phyloP scores from a whole-genome alignment of 2,888 invertebrate species.

The Mongoloraphidia duomilia region DNA sequence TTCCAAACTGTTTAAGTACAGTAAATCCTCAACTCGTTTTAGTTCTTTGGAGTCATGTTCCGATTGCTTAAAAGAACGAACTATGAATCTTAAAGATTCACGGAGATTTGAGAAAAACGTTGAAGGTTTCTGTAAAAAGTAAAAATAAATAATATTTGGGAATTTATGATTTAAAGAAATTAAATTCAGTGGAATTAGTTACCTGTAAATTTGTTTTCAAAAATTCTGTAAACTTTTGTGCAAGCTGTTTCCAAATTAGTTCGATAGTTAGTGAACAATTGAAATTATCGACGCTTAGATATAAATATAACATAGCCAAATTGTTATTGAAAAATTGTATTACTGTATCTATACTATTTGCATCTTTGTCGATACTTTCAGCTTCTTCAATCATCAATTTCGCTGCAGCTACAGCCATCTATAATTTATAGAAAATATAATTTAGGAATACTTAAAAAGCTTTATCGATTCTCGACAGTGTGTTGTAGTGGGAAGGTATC shows the following conservation, averaged over 20 bases:
- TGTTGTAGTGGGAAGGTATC: too few relatives aligned
- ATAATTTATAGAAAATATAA: slow-evolving; percentile 17
- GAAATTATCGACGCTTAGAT: slow-evolving; percentile 83
- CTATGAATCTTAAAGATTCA: slow-evolving; percentile 71
- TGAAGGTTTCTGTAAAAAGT: slow-evolving; percentile 60
- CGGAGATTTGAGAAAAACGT: slow-evolving; percentile 85
- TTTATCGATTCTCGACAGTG: too few relatives aligned
- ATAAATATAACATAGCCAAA: slow-evolving; percentile 65
- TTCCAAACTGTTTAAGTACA: slow-evolving; percentile 76
- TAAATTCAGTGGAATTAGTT: too few relatives aligned
- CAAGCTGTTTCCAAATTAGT: slow-evolving; percentile 76
- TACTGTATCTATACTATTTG: slow-evolving; percentile 70
- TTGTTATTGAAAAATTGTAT: slow-evolving; percentile 88
- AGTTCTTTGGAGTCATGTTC: slow-evolving; percentile 49
- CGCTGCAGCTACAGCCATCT: slow-evolving; percentile 67
- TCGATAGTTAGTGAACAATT: slow-evolving; percentile 53
- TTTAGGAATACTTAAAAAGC: too few relatives aligned
- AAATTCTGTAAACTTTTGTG: slow-evolving; percentile 61
- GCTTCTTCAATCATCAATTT: slow-evolving; percentile 69
- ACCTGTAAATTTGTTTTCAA: slow-evolving; percentile 68
- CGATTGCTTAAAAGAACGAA: slow-evolving; percentile 71
- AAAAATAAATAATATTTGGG: not conserved
- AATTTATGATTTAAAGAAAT: not conserved
- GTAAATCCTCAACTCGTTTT: slow-evolving; percentile 49
- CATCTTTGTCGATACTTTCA: slow-evolving; percentile 62